These are phyloP conservation scores for Cinara cedri DNA, from an alignment of 2,888 invertebrate genomes.

Conservation along the genomic window DNA sequence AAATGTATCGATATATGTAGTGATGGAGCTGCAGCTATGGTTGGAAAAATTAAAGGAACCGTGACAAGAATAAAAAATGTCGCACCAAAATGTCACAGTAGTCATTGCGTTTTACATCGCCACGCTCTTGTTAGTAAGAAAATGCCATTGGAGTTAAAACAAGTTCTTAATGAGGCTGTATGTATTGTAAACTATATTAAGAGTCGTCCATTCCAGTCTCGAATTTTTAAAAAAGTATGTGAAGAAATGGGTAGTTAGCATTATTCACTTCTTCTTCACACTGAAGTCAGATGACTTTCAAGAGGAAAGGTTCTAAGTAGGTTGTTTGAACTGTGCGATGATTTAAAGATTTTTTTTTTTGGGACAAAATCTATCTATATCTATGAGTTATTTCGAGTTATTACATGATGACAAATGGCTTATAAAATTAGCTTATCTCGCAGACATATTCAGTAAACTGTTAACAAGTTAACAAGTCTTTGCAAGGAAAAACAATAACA, in stretches of 20 bases:
- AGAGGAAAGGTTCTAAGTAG: constrained; percentile 56
- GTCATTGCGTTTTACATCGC: too few relatives aligned
- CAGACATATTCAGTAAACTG: constrained; percentile 37
- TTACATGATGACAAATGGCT: constrained; percentile 48
- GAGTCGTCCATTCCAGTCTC: too few relatives aligned
- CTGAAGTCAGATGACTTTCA: constrained; percentile 58
- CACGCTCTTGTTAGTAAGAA: too few relatives aligned
- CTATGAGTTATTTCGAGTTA: constrained; percentile 36
- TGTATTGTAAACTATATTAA: too few relatives aligned
- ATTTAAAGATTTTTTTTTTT: constrained; percentile 29
- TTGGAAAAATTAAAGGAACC: too few relatives aligned
- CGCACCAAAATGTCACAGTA: too few relatives aligned
- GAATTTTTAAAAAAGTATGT: too few relatives aligned
- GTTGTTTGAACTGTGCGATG: constrained; percentile 56
- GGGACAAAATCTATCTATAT: constrained; percentile 29
- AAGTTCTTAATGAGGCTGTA: too few relatives aligned
- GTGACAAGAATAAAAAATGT: too few relatives aligned
- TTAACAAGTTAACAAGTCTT: constrained; percentile 30
- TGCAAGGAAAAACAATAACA: constrained; percentile 32
- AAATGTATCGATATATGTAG: too few relatives aligned
- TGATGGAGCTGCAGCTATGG: too few relatives aligned
- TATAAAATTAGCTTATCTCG: constrained; percentile 58
- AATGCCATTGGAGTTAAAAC: too few relatives aligned
- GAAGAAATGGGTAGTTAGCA: constrained; percentile 58
- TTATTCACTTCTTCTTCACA: constrained; percentile 57